Base-by-base conservation (phyloP, 2,797 vertebrate species). In the Crax fasciolata region DNA sequence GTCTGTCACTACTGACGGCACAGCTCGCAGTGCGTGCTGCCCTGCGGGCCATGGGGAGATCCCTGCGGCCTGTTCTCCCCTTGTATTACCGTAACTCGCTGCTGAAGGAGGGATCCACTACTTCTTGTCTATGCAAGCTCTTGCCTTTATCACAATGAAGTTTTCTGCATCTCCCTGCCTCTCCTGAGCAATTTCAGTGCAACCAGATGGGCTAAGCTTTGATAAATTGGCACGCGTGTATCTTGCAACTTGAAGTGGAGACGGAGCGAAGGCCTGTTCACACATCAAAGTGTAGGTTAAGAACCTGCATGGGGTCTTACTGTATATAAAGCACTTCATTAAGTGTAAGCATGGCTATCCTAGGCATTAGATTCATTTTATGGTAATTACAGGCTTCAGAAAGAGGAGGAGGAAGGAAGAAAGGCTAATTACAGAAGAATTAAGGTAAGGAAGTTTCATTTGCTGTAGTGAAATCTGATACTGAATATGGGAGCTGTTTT, bases 401-500 rank as follows among this genome's bases (percentile, higher is more conserved):
- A 93, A 55, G 11, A 25, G 54, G 15, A n/a, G 63, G 10, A 79
- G 20, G 10, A 39, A 84, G 13, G 24, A 71, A 83, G 52, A 32
- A 71, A 77, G 91, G 23, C 5, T 90, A 72, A 91, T 86, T 81
- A 46, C 35, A 43, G 52, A 79, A 55, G 16, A 84, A 54, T 39
- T 82, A 77, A 80, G 30, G 78, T 63, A 84, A 81, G 57, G 51
- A 23, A 15, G 7, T 86, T 23, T 84, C 23, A 43, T 24, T 80
- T 85, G 41, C 43, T 66, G 44, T 24, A 48, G 25, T 70, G 51
- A 83, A 87, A 83, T 65, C 23, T 28, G 61, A 0, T 23, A 66
- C 54, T 51, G 43, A 89, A 59, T 73, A 90, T 61, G 71, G 62
- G 43, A 91, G 43, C 62, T 91, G 5, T 59, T 94, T 55, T 65